Evolutionary conservation across 2,888 invertebrate genomes (phyloP).

Genomic region (Petrophora chlorosata): DNA sequence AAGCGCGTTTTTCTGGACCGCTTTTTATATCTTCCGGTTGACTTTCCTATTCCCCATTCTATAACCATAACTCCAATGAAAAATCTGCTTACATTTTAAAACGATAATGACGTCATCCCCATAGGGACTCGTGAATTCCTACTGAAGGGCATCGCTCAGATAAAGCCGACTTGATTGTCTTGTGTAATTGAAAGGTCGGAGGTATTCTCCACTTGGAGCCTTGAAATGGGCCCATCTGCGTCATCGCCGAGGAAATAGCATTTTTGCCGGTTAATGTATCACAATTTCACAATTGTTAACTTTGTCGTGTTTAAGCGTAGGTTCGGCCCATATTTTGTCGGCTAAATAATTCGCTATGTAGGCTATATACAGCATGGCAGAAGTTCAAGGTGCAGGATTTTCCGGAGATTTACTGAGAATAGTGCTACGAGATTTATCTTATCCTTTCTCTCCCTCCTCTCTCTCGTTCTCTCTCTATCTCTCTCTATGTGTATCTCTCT

Average conservation of each 20-base stretch:
- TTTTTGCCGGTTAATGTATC: slow-evolving; percentile 54
- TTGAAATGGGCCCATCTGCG: slow-evolving; percentile 70
- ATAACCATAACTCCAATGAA: slow-evolving; percentile 7
- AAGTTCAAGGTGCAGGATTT: no score
- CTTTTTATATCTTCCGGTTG: no score
- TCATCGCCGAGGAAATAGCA: slow-evolving; percentile 57
- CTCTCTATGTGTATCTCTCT: no score
- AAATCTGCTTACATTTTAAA: slow-evolving; percentile 21
- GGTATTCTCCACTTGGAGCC: slow-evolving; percentile 60
- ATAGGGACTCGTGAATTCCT: slow-evolving; percentile 27
- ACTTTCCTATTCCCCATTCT: background rate
- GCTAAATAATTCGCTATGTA: background rate
- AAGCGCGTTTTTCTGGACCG: no score
- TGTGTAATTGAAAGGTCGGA: slow-evolving; percentile 78
- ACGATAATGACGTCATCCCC: slow-evolving; percentile 27
- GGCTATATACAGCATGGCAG: background rate
- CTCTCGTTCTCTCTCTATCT: no score
- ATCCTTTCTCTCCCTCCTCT: no score
- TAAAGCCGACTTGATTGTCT: slow-evolving; percentile 76
- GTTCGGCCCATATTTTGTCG: slow-evolving; percentile 1
- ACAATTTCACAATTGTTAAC: slow-evolving; percentile 51
- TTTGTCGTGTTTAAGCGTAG: slow-evolving; percentile 32
- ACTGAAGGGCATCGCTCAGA: slow-evolving; percentile 52
- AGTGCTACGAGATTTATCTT: no score
- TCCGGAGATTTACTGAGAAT: no score